phyloP scores from a whole-genome alignment of 1,140 invertebrate genomes.

The Caenorhabditis tropicalis region DNA sequence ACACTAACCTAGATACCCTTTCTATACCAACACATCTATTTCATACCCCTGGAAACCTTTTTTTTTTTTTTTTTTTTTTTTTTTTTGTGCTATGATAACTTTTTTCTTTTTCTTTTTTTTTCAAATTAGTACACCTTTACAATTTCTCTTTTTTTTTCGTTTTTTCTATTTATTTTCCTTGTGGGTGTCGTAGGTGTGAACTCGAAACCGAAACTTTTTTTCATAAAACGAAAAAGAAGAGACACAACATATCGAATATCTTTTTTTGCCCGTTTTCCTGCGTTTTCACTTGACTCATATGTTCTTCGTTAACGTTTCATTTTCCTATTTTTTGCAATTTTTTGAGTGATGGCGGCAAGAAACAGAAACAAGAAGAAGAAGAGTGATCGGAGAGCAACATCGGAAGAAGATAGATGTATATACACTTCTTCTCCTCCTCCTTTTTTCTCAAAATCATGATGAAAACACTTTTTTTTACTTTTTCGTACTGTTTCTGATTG shows the following conservation, averaged over 20 bases:
- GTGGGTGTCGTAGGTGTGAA: not conserved
- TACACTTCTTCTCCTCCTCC: not conserved
- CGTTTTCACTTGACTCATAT: slow-evolving; percentile 4
- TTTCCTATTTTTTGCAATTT: not conserved
- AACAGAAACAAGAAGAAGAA: not conserved
- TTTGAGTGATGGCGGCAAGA: not conserved
- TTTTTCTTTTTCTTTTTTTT: not conserved
- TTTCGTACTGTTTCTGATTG: not conserved
- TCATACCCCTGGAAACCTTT: not conserved
- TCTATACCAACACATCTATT: too few species aligned
- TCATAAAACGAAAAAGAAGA: not conserved
- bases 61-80: not conserved
- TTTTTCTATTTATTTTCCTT: not conserved
- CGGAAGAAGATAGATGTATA: slow-evolving; percentile 5
- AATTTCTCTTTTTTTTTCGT: not conserved
- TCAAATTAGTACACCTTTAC: not conserved
- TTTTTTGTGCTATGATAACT: too few species aligned
- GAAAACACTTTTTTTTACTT: not conserved
- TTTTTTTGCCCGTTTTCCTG: not conserved
- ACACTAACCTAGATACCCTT: too few species aligned
- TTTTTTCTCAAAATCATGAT: not conserved
- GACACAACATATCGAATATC: slow-evolving; percentile 26
- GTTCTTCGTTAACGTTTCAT: slow-evolving; percentile 40
- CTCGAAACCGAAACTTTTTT: not conserved
- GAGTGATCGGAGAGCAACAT: slow-evolving; percentile 16